Percentiles rank a stretch among this genome's conserved stretches.
These are phyloP conservation scores for Beroe ovata DNA, from an alignment of 37 sponge, comb jelly and placozoan genomes.

Conservation along the genomic window DNA sequence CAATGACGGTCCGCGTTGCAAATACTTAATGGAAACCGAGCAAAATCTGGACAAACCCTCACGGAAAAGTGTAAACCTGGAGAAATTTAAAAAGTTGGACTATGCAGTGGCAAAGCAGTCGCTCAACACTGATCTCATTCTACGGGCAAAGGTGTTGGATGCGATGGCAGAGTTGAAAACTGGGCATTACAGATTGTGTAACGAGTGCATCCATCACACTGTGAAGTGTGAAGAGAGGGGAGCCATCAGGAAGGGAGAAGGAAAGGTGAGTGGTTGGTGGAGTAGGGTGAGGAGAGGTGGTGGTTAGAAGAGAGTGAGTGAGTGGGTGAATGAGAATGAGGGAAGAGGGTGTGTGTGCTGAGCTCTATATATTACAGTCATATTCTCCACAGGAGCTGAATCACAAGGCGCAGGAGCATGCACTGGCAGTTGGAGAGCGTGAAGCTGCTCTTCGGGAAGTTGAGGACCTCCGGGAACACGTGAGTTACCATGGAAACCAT, in stretches of 20 bases:
- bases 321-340: too few relatives aligned
- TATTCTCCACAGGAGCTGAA: background rate
- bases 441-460: constrained; percentile 23
- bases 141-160: background rate
- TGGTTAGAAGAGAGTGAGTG: too few relatives aligned
- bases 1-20: background rate
- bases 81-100: constrained; percentile 1
- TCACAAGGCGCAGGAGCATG: constrained; percentile 22
- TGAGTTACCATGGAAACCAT: too few relatives aligned
- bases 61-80: constrained; percentile 11
- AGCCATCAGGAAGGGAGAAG: background rate
- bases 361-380: too few relatives aligned
- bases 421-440: constrained; percentile 9
- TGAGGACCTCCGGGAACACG: background rate
- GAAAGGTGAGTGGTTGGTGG: background rate
- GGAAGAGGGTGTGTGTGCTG: too few relatives aligned
- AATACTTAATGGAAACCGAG: background rate
- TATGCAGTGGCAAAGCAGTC: constrained; percentile 9
- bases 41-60: constrained; percentile 1
- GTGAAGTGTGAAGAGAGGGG: background rate
- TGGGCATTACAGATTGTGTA: constrained; percentile 9
- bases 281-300: background rate
- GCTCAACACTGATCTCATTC: background rate
- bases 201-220: constrained; percentile 22
- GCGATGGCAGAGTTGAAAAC: constrained; percentile 23